Evolutionary conservation across 2,797 vertebrate species (phyloP).

Genomic region (Adelosebastes latens): DNA sequence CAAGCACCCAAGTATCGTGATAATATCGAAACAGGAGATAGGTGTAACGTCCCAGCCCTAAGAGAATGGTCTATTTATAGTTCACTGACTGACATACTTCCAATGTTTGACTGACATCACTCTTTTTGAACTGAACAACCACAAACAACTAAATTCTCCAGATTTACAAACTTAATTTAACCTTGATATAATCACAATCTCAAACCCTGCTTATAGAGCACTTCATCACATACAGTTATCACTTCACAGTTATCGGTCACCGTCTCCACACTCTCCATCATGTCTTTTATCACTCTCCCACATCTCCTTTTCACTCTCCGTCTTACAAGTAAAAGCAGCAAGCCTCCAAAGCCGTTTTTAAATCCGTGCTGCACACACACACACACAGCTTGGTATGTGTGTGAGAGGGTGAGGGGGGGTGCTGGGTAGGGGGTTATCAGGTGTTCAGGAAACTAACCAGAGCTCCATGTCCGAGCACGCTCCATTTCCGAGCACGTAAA

Average conservation of each 20-base stretch:
- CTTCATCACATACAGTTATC: background rate
- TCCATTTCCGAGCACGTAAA: conserved; percentile 32
- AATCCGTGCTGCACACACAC: background rate
- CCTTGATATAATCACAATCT: background rate
- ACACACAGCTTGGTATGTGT: background rate
- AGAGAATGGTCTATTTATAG: no score
- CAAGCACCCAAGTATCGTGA: no score
- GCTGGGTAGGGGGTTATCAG: conserved; percentile 55
- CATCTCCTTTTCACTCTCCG: conserved; percentile 20
- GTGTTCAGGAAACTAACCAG: conserved; percentile 70
- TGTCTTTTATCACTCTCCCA: conserved; percentile 11
- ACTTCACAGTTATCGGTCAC: background rate
- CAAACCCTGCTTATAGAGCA: background rate
- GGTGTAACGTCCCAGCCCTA: no score
- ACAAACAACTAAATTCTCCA: background rate
- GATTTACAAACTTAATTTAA: background rate
- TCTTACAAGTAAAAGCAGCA: conserved; percentile 20
- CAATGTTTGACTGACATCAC: background rate
- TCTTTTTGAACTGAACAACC: background rate
- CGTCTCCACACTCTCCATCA: conserved; percentile 12
- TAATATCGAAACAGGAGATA: no score
- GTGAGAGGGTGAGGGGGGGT: background rate
- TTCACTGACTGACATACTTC: background rate
- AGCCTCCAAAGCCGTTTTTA: conserved; percentile 4
- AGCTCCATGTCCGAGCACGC: conserved; percentile 37